Conservation (phyloP, 2,113 vertebrate species). For the Hippopotamus amphibius region DNA sequence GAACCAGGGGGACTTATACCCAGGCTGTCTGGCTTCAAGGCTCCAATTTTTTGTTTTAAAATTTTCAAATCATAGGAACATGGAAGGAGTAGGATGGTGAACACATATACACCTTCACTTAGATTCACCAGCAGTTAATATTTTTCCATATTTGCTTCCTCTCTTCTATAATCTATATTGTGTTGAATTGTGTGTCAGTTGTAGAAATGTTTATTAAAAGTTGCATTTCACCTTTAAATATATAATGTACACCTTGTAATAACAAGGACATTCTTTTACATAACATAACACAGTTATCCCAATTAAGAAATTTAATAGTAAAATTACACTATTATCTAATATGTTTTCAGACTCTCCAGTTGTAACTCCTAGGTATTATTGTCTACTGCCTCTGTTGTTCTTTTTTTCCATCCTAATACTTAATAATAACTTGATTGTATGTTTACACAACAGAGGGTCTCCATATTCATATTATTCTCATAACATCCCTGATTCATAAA, state of each 20-base stretch:
- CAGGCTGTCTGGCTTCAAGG: not conserved
- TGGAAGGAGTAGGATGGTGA: not conserved
- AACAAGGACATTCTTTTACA: not conserved
- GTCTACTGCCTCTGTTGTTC: too few species aligned
- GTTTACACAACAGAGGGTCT: too few species aligned
- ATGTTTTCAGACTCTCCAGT: not conserved
- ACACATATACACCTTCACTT: not conserved
- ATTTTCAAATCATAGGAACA: not conserved
- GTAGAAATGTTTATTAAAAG: not conserved
- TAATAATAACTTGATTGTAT: too few species aligned
- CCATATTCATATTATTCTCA: not conserved
- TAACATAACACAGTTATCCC: not conserved
- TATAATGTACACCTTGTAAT: not conserved
- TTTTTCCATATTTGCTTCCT: not conserved
- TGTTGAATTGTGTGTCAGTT: not conserved
- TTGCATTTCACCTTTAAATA: not conserved
- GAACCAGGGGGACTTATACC: not conserved
- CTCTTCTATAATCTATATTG: not conserved
- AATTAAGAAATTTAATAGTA: not conserved
- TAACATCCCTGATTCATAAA: not conserved
- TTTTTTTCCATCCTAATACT: too few species aligned
- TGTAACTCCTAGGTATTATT: not conserved
- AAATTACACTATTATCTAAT: not conserved
- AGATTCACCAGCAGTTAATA: not conserved
- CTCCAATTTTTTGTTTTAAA: not conserved